phyloP scores from a whole-genome alignment of 2,888 invertebrate genomes.

The Mamestra brassicae region DNA sequence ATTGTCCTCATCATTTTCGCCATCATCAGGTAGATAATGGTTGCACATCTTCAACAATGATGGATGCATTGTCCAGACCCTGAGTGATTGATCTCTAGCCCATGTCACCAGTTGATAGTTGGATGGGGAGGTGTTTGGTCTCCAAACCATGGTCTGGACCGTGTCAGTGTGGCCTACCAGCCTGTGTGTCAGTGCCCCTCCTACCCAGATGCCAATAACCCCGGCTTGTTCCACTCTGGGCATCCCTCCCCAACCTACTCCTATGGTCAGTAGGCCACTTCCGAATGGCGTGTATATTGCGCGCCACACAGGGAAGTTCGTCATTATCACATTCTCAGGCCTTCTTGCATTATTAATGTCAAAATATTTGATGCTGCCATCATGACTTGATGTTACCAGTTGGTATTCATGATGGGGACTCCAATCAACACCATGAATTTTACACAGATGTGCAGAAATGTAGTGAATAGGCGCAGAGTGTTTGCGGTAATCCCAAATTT shows the following conservation, averaged over 20 bases:
- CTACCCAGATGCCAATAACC: slow-evolving; percentile 90
- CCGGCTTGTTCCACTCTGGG: slow-evolving; percentile 95
- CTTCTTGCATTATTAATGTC: slow-evolving; percentile 96
- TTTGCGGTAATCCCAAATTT: slow-evolving; percentile 98
- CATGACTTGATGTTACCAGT: slow-evolving; percentile 97
- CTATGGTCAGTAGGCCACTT: slow-evolving; percentile 97
- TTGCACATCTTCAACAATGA: slow-evolving; percentile 95
- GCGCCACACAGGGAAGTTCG: slow-evolving; percentile 97
- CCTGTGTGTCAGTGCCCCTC: slow-evolving; percentile 94
- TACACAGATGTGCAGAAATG: slow-evolving; percentile 96
- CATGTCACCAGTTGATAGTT: slow-evolving; percentile 97
- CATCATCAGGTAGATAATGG: slow-evolving; percentile 92
- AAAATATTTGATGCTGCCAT: slow-evolving; percentile 98
- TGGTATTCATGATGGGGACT: slow-evolving; percentile 96
- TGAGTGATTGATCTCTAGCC: slow-evolving; percentile 98
- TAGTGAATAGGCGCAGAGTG: slow-evolving; percentile 96
- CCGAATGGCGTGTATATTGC: slow-evolving; percentile 98
- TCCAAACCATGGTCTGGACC: slow-evolving; percentile 98
- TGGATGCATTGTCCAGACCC: slow-evolving; percentile 97
- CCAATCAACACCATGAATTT: slow-evolving; percentile 99
- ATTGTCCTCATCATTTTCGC: slow-evolving; percentile 90
- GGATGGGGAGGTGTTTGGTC: slow-evolving; percentile 92
- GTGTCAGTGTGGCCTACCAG: slow-evolving; percentile 98
- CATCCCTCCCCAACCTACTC: slow-evolving; percentile 96
- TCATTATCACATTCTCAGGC: slow-evolving; percentile 96